Percentiles rank a stretch among this genome's conserved stretches.
phyloP scores from a whole-genome alignment of 2,113 vertebrate species.

The Macquaria ambigua region DNA sequence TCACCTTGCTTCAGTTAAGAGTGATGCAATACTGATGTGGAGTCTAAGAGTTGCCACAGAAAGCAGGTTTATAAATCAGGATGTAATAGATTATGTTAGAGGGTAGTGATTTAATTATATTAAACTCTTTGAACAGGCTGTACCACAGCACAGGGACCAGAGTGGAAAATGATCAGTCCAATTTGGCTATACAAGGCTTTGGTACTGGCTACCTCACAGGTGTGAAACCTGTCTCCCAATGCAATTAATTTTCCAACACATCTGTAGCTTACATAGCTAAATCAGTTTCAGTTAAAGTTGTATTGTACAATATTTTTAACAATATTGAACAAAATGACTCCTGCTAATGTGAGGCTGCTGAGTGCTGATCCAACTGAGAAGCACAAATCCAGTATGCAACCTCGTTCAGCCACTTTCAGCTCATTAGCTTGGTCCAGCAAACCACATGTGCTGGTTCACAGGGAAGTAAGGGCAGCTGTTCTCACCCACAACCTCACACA shows the following conservation, averaged over 20 bases:
- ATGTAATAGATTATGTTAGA: constrained; percentile 14
- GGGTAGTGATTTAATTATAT: background rate
- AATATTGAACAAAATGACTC: constrained; percentile 3
- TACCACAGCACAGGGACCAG: background rate
- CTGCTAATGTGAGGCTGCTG: background rate
- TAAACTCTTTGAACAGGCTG: constrained; percentile 11
- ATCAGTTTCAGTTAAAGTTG: constrained; percentile 3
- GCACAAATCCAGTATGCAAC: constrained; percentile 6
- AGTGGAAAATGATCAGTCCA: constrained; percentile 3
- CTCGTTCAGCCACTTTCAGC: background rate
- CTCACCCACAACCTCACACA: background rate
- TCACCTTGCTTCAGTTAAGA: background rate
- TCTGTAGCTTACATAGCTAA: background rate
- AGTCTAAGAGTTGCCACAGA: background rate
- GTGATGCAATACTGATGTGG: background rate
- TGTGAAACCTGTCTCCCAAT: constrained; percentile 22
- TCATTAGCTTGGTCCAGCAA: background rate
- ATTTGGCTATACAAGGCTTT: constrained; percentile 2
- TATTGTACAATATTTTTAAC: constrained; percentile 4
- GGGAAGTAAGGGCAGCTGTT: background rate
- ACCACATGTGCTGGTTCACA: constrained; percentile 3
- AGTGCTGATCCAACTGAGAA: constrained; percentile 7
- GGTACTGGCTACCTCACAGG: background rate
- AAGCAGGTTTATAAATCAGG: background rate
- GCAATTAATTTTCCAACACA: constrained; percentile 12